Base-by-base conservation (phyloP, 2,888 invertebrate species). In the Sialis lutaria region DNA sequence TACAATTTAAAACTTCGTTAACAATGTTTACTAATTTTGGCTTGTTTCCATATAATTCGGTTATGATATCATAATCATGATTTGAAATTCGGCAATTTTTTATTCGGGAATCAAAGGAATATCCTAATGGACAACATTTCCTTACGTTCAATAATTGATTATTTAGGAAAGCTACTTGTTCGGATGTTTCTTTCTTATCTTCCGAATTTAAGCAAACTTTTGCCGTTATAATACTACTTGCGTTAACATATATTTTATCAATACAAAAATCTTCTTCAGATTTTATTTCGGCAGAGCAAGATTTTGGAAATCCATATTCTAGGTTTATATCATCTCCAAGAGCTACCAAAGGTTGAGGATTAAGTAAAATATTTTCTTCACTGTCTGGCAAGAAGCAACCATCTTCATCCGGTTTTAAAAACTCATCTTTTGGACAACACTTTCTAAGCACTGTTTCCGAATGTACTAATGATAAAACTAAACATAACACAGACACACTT, bases 121-220 rank as follows among this genome's bases (percentile, higher is more conserved):
- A 53, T 5, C 54, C 50, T 1, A 55, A 43, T 3, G 60, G 60
- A 48, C 60, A 60, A 52, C 60, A 60, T 54, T 60, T 60, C 30
- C 54, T 54, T 43, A 58, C 57, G 37, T 49, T 45, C 35, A 51
- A 49, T 12, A 51, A 45, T 10, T 45, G 37, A 6, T 51, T 8
- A 22, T 42, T 42, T 42, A 37, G 22, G 12, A 22, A 8, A 45
- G 10, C 10, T 40, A 40, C 6, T 40, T 40, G 10, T 10, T 40
- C 6, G 1, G 2, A 42, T 42, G 10, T 9, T 22, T 6, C 8
- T 42, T 42, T 42, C 22, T 22, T 22, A 22, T 22, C 22, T 22
- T 22, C 10, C 31, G 31, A 9, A 31, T 42, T 30, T 9, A 10
- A 30, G 9, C 22, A 31, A 40, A 31, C 6, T 8, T 9, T 40